These are phyloP conservation scores for Hippocampus kuda DNA, from an alignment of 2,797 vertebrate genomes.

Conservation along the genomic window DNA sequence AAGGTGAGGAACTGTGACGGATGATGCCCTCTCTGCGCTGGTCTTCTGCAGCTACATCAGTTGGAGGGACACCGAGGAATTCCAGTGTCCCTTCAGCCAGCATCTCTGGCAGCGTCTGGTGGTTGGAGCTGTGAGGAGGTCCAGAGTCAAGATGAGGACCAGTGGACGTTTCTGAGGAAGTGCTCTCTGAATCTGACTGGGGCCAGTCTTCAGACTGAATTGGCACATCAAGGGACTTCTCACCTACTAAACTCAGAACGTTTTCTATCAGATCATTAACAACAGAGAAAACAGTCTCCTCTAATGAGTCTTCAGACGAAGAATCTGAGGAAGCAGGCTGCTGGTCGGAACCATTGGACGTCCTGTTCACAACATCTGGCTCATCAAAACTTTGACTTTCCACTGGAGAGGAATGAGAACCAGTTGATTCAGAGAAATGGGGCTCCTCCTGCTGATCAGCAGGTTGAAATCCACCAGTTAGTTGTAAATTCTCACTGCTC, in stretches of 20 bases:
- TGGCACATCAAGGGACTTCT: conserved; percentile 48
- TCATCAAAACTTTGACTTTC: conserved; percentile 90
- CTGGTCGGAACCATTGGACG: conserved; percentile 45
- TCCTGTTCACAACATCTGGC: conserved; percentile 61
- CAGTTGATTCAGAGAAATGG: conserved; percentile 84
- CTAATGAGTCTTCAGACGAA: conserved; percentile 65
- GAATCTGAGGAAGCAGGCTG: conserved; percentile 37
- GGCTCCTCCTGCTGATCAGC: conserved; percentile 81
- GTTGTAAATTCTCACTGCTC: conserved; percentile 90
- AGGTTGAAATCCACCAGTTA: conserved; percentile 81
- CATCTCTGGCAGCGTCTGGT: conserved; percentile 68
- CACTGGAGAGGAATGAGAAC: conserved; percentile 80
- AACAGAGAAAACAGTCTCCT: conserved; percentile 76
- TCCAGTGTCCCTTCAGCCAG: conserved; percentile 73
- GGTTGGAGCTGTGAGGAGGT: conserved; percentile 42
- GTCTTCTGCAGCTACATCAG: conserved; percentile 36
- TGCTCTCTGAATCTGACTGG: conserved; percentile 68
- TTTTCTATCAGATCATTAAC: conserved; percentile 79
- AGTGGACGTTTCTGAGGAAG: conserved; percentile 59
- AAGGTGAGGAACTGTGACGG: conserved; percentile 88
- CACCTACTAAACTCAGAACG: conserved; percentile 71
- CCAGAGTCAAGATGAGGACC: conserved; percentile 46
- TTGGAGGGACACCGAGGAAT: conserved; percentile 67
- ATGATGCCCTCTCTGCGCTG: conserved; percentile 66
- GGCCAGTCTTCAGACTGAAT: conserved; percentile 60